Base-by-base conservation (phyloP, 53 echinoderm and acorn worm genomes). In the Pentamera pediparva region DNA sequence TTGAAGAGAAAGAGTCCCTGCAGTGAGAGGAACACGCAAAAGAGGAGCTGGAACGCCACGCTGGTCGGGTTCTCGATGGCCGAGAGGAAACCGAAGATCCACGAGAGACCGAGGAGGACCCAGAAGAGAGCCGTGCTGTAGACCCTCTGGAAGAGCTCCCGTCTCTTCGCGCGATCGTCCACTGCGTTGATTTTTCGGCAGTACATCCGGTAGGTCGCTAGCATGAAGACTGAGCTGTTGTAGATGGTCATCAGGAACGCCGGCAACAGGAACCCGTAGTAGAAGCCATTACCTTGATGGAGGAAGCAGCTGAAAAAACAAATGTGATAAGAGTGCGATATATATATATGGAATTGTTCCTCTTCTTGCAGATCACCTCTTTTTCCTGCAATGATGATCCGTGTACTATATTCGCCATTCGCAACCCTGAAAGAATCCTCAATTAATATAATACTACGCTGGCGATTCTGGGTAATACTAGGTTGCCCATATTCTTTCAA, bases 221-320 rank as follows among this genome's bases (percentile, higher is more conserved):
- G 31, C 40, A 41, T 24, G 48, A 67, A 67, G n/a, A 67, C 67
- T 5, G 11, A 9, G 11, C 38, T 11, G 6, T 67, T 67, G 47
- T 47, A 67, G 21, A 28, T 7, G 13, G 67, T 67, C 27, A 67
- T 31, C 4, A 41, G 24, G 1, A 30, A 18, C 21, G 30, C 67
- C 9, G 45, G 25, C 25, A 27, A 3, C 21, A 67, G 41, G 25
- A 67, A 67, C 10, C 67, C 67, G 15, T 43, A 43, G 67, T 43
- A 67, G 31, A 43, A 67, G 2, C 67, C 67, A 32, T 38, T 12
- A 4, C 67, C 67, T 43, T 17, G 22, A 67, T 67, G 67, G 27
- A 67, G 67, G 31, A 67, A 67, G 30, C 67, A 67, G 45, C 67
- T 67, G 67, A 20, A 41, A 43, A 8, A 67, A 6, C 11, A 67